These are phyloP conservation scores for Chromoteleia sp. DNA, from an alignment of 2,888 invertebrate species.

Conservation along the genomic window DNA sequence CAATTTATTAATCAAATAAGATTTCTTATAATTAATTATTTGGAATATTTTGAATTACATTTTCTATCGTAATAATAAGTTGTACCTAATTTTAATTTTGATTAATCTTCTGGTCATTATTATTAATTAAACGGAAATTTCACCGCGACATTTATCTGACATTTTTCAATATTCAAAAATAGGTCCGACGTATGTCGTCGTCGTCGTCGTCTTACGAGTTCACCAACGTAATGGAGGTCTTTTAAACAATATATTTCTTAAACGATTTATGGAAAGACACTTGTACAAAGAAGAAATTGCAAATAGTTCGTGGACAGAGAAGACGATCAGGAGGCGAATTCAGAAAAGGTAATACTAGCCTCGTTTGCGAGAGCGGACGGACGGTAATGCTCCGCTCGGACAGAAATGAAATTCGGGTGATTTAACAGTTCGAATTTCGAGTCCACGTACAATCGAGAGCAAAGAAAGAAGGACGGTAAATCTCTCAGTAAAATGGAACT, in stretches of 20 bases:
- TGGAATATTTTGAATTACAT: too few species aligned
- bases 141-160: too few species aligned
- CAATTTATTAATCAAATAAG: too few species aligned
- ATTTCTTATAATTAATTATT: too few species aligned
- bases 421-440: conserved; percentile 79
- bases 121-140: too few species aligned
- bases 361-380: conserved; percentile 74
- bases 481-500: conserved; percentile 75
- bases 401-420: conserved; percentile 82
- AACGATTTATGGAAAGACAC: conserved; percentile 49
- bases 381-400: conserved; percentile 78
- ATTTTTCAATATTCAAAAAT: too few species aligned
- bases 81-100: too few species aligned
- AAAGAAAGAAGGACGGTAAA: conserved; percentile 69
- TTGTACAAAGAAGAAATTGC: conserved; percentile 65
- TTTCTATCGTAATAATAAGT: too few species aligned
- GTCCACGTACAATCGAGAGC: conserved; percentile 73
- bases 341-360: conserved; percentile 68
- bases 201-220: too few species aligned
- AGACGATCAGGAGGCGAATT: conserved; percentile 61
- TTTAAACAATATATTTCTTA: conserved; percentile 56
- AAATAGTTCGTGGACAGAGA: conserved; percentile 66
- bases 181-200: not conserved
- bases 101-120: too few species aligned
- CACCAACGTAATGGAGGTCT: conserved; percentile 23